Evolutionary conservation across 2,797 vertebrate genomes (phyloP).

Genomic region (Steatocranus sp.): DNA sequence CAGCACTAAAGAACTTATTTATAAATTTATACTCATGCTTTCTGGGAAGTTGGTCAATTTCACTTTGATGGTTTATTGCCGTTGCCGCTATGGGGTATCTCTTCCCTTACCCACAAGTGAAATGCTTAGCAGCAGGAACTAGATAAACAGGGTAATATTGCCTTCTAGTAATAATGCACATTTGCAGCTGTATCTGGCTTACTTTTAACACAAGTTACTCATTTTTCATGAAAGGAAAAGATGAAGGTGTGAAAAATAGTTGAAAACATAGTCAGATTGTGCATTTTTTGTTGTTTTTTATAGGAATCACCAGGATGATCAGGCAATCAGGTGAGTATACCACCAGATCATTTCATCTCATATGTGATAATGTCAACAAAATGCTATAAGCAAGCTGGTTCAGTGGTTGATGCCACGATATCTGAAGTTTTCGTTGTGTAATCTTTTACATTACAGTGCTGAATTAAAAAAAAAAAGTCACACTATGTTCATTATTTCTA

Average conservation of each 20-base stretch:
- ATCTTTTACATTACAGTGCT: neutral
- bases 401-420: neutral
- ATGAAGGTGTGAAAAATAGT: neutral
- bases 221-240: neutral
- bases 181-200: neutral
- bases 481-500: neutral
- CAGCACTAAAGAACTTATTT: neutral
- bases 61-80: neutral
- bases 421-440: neutral
- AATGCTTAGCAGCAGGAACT: neutral
- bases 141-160: neutral
- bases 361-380: neutral
- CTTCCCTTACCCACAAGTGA: neutral
- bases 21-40: neutral
- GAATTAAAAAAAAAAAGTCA: neutral
- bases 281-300: conserved; percentile 2
- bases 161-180: neutral
- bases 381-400: neutral
- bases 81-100: neutral
- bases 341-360: neutral
- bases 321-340: conserved; percentile 61
- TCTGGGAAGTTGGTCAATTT: neutral
- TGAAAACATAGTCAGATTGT: neutral
- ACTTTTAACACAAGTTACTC: neutral
- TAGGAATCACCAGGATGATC: conserved; percentile 67